A percentile compares a stretch with the other conserved stretches of the same genome.
Evolutionary conservation across 2,888 invertebrate genomes (phyloP).

Genomic region (Thecocarcelia acutangulata): DNA sequence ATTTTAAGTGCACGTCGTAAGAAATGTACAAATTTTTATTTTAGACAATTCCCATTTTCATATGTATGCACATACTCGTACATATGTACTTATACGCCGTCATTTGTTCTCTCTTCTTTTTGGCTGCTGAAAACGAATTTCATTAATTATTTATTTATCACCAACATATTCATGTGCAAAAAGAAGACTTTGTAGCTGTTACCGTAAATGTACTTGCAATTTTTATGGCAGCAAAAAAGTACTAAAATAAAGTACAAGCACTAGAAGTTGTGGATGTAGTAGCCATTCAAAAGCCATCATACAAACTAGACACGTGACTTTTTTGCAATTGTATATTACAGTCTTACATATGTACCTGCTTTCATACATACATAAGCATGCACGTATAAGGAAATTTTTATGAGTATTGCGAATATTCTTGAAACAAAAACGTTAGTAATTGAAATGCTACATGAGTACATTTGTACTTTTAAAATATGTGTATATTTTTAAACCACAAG

Average conservation of each 20-base stretch:
- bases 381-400: neutral
- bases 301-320: conserved; percentile 65
- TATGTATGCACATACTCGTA: no score
- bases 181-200: conserved; percentile 46
- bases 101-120: neutral
- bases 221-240: conserved; percentile 20
- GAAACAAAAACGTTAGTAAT: conserved; percentile 12
- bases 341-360: neutral
- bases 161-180: conserved; percentile 61
- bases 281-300: conserved; percentile 62
- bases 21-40: conserved; percentile 45
- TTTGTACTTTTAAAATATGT: no score
- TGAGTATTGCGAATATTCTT: neutral
- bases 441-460: neutral
- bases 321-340: conserved; percentile 20
- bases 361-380: neutral
- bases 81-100: conserved; percentile 7
- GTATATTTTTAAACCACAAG: no score
- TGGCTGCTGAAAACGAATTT: conserved; percentile 57
- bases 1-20: conserved; percentile 62
- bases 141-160: conserved; percentile 70
- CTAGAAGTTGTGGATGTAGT: conserved; percentile 25
- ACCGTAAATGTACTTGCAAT: conserved; percentile 40
- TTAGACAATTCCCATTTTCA: conserved; percentile 47
- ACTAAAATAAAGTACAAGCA: conserved; percentile 45